Base-by-base conservation (phyloP, 2,888 invertebrate species). In the Pammene aurita region DNA sequence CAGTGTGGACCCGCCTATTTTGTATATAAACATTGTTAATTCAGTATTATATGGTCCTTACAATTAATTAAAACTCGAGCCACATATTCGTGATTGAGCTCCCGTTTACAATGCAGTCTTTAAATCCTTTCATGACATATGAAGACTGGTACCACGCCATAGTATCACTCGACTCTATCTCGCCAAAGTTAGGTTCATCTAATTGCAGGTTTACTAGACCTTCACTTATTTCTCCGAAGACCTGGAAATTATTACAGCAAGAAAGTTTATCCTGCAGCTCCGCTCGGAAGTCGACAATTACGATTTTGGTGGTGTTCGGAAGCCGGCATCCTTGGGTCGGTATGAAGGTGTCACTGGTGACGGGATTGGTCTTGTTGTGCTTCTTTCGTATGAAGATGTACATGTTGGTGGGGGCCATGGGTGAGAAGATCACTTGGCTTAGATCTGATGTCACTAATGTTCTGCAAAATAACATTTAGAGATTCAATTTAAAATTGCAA, bases 71-170 rank as follows among this genome's bases (percentile, higher is more conserved):
- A 70, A 80, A 82, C 66, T 82, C 78, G 41, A 84, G 73, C 94
- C 94, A 94, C 54, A 85, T 78, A 76, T 93, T 93, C 13, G 92
- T 91, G 26, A 93, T 87, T 11, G 94, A 94, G 74, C 84, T 87
- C 41, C 94, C 94, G 83, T 94, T 91, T 13, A 94, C 86, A 80
- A 90, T 79, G 76, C 89, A 90, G 78, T 94, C 94, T 85, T 93
- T 94, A 76, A 94, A 94, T 16, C 94, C 94, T 80, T 93, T 94
- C 83, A 94, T 87, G 38, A 92, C 82, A 80, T 90, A 89, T 63
- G 85, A 91, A 16, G 93, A 93, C 76, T 94, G 93, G 80, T 90
- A 94, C 94, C 94, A 94, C 63, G 81, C 83, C 10, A 76, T 74
- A 35, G 73, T 73, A 71, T 87, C 80, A 5, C 82, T 86, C 1